Conservation (phyloP, 2,797 vertebrate genomes). For the Miichthys miiuy region DNA sequence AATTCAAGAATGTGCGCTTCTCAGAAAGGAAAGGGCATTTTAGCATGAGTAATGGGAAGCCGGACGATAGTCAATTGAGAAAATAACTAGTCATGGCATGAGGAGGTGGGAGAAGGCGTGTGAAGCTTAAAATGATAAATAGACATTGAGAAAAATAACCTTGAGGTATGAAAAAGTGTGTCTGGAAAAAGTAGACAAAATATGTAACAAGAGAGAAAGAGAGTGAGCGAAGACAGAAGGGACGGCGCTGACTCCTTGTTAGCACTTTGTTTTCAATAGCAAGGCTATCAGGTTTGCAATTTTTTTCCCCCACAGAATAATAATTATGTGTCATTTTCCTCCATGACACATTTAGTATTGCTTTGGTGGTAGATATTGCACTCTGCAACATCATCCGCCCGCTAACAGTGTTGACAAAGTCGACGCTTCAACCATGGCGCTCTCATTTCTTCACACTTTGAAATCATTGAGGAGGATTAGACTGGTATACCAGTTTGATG, state of each 20-base stretch:
- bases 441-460: constrained; percentile 60
- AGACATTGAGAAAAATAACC: constrained; percentile 69
- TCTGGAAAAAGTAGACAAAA: constrained; percentile 35
- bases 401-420: constrained; percentile 55
- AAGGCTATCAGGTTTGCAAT: constrained; percentile 44
- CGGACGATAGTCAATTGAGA: constrained; percentile 68
- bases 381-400: constrained; percentile 56
- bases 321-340: constrained; percentile 56
- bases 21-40: constrained; percentile 59
- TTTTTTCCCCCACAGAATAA: constrained; percentile 32
- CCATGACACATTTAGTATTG: constrained; percentile 25
- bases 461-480: constrained; percentile 66
- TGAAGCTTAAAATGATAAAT: constrained; percentile 69
- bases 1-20: constrained; percentile 40
- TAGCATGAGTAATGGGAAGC: constrained; percentile 63
- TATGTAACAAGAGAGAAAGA: constrained; percentile 24
- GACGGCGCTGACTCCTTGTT: constrained; percentile 30
- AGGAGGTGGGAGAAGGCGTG: constrained; percentile 58
- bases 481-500: constrained; percentile 27
- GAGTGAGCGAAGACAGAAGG: constrained; percentile 18
- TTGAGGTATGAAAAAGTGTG: constrained; percentile 63
- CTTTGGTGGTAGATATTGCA: constrained; percentile 53
- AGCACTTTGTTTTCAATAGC: constrained; percentile 47
- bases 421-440: constrained; percentile 19
- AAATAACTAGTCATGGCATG: constrained; percentile 71